These are phyloP conservation scores for Suillia variegata DNA, from an alignment of 2,888 invertebrate species.

Conservation along the genomic window DNA sequence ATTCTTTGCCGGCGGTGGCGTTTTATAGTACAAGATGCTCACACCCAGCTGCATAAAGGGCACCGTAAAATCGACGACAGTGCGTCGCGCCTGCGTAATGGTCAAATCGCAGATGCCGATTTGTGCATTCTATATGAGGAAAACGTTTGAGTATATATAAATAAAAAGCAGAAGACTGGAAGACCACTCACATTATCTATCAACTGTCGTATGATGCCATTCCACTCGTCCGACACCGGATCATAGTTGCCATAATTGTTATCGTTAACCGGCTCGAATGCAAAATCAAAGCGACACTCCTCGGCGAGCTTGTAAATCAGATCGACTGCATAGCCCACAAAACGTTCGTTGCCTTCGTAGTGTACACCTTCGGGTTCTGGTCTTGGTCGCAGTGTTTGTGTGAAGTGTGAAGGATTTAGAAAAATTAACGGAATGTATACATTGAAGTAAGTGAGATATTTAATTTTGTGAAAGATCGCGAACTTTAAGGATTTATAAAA, in stretches of 20 bases:
- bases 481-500: too few relatives aligned
- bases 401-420: constrained; percentile 30
- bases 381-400: constrained; percentile 38
- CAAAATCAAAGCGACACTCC: constrained; percentile 71
- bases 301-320: constrained; percentile 81
- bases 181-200: constrained; percentile 70
- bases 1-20: constrained; percentile 74
- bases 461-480: too few relatives aligned
- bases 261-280: constrained; percentile 74
- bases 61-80: constrained; percentile 90
- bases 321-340: constrained; percentile 90
- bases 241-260: constrained; percentile 73
- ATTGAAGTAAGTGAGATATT: too few relatives aligned
- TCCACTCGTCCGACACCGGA: constrained; percentile 75
- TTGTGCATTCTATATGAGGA: constrained; percentile 80
- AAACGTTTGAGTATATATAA: constrained; percentile 51
- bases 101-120: constrained; percentile 95
- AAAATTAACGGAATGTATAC: too few relatives aligned
- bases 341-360: constrained; percentile 74
- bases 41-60: constrained; percentile 98
- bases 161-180: not conserved
- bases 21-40: constrained; percentile 82
- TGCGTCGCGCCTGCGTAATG: constrained; percentile 90
- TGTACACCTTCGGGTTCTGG: constrained; percentile 49
- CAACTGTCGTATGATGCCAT: constrained; percentile 76